Evolutionary conservation across 2,113 vertebrate genomes (phyloP), one percentile per base, ranked within the genome.

Genomic region (Brachypodius melanocephalos): DNA sequence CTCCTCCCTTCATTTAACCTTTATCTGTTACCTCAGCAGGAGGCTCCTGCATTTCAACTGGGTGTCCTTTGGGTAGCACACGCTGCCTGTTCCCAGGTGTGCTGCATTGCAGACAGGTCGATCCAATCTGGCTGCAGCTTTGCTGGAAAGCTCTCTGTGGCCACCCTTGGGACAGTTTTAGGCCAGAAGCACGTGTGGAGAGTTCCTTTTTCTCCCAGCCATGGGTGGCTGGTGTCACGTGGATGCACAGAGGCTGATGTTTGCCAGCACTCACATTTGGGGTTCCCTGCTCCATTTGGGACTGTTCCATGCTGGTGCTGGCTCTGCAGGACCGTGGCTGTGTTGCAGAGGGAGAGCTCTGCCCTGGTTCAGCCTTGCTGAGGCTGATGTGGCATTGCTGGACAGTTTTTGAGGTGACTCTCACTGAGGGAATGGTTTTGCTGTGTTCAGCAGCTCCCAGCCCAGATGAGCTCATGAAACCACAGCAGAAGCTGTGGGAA

Each of bases 211-310:
- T 36, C 67, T 90, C 43, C 46, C 55, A 31, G 46, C 40, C 17
- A 6, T 48, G 57, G 48, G 31, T 67, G 61, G 34, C 57, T 91
- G 81, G 61, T 94, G 87, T 71, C 65, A 43, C 29, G 16, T 17
- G 24, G 4, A 2, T 29, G 6, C 5, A 31, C 40, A 49, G 66
- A 59, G 61, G 34, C 58, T 0, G 0, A 19, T 29, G 31, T 28
- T 80, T 65, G 79, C 72, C 76, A 69, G 63, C 7, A 2, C 25
- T 10, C 28, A 7, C 20, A 2, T 69, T 38, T 49, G 68, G 38
- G 72, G 11, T 10, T 38, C 38, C 38, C 8, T 38, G 38, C 38
- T 38, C 38, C 38, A 38, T 38, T 38, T 49, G 68, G 38, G 72
- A 11, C 51, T 66, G 46, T 86, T 79, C 67, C 52, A 2, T 13